These are phyloP conservation scores for Heteractis magnifica DNA, from an alignment of 92 coral and sea anemone genomes.

Conservation along the genomic window DNA sequence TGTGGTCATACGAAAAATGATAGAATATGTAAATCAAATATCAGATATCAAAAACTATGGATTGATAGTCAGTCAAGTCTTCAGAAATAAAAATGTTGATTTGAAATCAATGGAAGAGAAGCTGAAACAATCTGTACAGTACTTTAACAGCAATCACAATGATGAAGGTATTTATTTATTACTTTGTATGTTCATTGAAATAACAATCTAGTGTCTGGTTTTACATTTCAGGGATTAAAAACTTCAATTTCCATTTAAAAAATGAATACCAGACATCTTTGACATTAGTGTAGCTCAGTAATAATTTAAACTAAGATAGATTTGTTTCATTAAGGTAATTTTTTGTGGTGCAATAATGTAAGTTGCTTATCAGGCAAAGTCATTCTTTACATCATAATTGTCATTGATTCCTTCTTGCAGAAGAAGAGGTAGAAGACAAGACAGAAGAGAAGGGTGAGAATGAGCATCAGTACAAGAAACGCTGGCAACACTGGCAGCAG, in stretches of 20 bases:
- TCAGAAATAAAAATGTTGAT: conserved; percentile 63
- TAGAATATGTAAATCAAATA: conserved; percentile 71
- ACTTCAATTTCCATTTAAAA: too few species aligned
- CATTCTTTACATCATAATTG: too few species aligned
- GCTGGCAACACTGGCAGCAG: conserved; percentile 99
- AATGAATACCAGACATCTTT: too few species aligned
- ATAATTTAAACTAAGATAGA: too few species aligned
- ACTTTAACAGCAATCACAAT: conserved; percentile 50
- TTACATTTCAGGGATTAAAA: too few species aligned
- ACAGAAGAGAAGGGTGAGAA: conserved; percentile 64
- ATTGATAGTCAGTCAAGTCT: conserved; percentile 84
- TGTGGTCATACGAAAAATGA: conserved; percentile 74
- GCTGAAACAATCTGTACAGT: conserved; percentile 63
- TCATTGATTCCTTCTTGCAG: too few species aligned
- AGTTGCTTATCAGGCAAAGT: too few species aligned
- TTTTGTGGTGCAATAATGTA: not conserved
- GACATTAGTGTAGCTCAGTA: too few species aligned
- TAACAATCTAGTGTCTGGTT: too few species aligned
- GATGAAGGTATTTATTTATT: conserved; percentile 32
- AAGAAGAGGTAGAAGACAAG: conserved; percentile 1
- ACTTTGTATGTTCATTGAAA: not conserved
- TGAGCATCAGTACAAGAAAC: conserved; percentile 91
- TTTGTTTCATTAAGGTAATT: not conserved
- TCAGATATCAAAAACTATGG: conserved; percentile 71
- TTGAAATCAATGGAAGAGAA: conserved; percentile 70